Evolutionary conservation across 2,888 invertebrate genomes (phyloP), one percentile per base, ranked within the genome.

Genomic region (Itoplectis maculator): DNA sequence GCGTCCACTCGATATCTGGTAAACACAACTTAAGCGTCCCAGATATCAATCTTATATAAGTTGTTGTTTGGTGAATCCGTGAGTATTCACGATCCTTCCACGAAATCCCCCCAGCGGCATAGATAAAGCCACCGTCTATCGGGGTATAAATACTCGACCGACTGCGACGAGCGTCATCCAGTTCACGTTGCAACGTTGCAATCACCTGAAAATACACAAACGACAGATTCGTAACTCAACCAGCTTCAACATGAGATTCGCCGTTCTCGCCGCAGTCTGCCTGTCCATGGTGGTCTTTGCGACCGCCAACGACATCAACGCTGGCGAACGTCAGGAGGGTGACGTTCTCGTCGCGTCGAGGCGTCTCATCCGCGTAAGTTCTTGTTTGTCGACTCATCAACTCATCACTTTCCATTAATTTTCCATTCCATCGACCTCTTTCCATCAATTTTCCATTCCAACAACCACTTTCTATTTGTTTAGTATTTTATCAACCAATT

Each of bases 311-410:
- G 80, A 88, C n/a, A 29, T 89, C 7, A 15, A 66, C 4, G 54
- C 84, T 13, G 90, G 90, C 6, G 54, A 75, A 65, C 87, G 85
- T 3, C 9, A 76, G 54, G 73, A 77, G 0, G 85, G 82, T 0
- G 90, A 90, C 63, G 8, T 73, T 0, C 40, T 88, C 2, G 63
- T 87, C 4, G 29, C 78, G 2, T 35, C 85, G 37, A 80, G 82
- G 49, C 20, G 68, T n/a, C 76, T 90, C 8, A 23, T 15, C 35
- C 87, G 85, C 77, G 90, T 90, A 85, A 86, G 83, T 75, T 18
- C 29, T 11, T 54, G 2, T 54, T 5, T n/a, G n/a, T n/a, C n/a
- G n/a, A n/a, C n/a, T n/a, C n/a, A n/a, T n/a, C n/a, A n/a, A n/a
- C n/a, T n/a, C n/a, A n/a, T n/a, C n/a, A n/a, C n/a, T n/a, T n/a